These are phyloP conservation scores for Dioctria rufipes DNA, from an alignment of 2,888 invertebrate species.

Conservation along the genomic window DNA sequence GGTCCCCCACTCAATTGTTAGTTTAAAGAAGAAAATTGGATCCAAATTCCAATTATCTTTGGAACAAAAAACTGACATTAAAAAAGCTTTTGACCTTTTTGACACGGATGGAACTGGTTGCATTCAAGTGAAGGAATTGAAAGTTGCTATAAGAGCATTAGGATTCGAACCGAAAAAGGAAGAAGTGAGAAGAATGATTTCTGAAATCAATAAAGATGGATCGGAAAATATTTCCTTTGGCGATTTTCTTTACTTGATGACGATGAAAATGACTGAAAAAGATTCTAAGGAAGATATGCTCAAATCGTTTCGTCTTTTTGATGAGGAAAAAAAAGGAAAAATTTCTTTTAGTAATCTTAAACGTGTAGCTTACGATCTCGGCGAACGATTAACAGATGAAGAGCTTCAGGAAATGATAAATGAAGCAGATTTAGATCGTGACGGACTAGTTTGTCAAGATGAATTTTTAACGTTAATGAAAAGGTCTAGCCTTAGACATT, in stretches of 20 bases:
- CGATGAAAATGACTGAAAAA: slow-evolving; percentile 58
- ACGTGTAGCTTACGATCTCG: slow-evolving; percentile 41
- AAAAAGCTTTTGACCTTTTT: slow-evolving; percentile 58
- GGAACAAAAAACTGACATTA: slow-evolving; percentile 58
- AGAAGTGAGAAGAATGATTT: slow-evolving; percentile 55
- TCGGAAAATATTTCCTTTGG: slow-evolving; percentile 59
- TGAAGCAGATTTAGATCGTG: background rate
- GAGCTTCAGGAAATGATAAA: slow-evolving; percentile 58
- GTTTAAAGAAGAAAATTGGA: slow-evolving; percentile 19
- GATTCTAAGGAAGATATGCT: slow-evolving; percentile 57
- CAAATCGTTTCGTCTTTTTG: slow-evolving; percentile 57
- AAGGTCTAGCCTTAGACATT: background rate
- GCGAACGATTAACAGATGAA: slow-evolving; percentile 58
- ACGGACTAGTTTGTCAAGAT: background rate
- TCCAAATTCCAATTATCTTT: slow-evolving; percentile 55
- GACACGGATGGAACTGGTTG: slow-evolving; percentile 58
- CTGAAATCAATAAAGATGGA: slow-evolving; percentile 56
- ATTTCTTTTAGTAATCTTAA: slow-evolving; percentile 55
- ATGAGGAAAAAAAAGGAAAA: background rate
- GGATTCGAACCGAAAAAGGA: slow-evolving; percentile 59
- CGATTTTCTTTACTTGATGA: slow-evolving; percentile 58
- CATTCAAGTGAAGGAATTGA: slow-evolving; percentile 58
- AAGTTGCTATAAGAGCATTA: slow-evolving; percentile 59
- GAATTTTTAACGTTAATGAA: slow-evolving; percentile 2
- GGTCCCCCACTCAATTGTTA: too few species aligned